Conservation (phyloP, 2,113 vertebrate genomes). For the Otus sunia region DNA sequence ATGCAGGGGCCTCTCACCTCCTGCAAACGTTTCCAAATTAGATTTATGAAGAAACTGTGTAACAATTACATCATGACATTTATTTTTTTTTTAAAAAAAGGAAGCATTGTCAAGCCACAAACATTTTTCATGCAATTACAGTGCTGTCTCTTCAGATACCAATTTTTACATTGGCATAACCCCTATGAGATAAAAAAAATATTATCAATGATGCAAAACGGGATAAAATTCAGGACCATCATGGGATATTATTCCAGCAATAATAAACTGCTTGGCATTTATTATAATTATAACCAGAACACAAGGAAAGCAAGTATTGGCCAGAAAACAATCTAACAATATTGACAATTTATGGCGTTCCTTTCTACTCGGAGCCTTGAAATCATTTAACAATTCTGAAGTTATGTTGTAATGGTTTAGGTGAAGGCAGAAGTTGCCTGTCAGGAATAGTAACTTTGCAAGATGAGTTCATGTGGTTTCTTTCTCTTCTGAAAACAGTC, state of each 20-base stretch:
- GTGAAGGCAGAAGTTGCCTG: not conserved
- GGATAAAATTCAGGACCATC: not conserved
- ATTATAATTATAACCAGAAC: not conserved
- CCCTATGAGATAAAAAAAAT: not conserved
- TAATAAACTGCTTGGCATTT: not conserved
- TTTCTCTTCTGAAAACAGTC: not conserved
- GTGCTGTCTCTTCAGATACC: not conserved
- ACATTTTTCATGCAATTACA: not conserved
- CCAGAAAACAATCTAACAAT: not conserved
- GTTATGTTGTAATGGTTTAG: not conserved
- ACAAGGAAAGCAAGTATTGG: not conserved
- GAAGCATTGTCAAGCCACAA: not conserved
- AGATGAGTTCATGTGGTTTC: not conserved
- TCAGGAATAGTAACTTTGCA: not conserved
- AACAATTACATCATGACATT: not conserved
- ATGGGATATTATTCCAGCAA: not conserved
- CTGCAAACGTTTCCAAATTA: not conserved
- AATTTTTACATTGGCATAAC: not conserved
- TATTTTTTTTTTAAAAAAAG: not conserved
- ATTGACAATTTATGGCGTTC: not conserved
- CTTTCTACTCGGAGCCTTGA: not conserved
- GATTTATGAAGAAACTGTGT: not conserved
- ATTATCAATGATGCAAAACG: not conserved
- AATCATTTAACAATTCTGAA: not conserved
- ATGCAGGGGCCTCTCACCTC: not conserved